Evolutionary conservation across 64 coral and sea anemone genomes (phyloP).

Genomic region (Cladopsammia gracilis): DNA sequence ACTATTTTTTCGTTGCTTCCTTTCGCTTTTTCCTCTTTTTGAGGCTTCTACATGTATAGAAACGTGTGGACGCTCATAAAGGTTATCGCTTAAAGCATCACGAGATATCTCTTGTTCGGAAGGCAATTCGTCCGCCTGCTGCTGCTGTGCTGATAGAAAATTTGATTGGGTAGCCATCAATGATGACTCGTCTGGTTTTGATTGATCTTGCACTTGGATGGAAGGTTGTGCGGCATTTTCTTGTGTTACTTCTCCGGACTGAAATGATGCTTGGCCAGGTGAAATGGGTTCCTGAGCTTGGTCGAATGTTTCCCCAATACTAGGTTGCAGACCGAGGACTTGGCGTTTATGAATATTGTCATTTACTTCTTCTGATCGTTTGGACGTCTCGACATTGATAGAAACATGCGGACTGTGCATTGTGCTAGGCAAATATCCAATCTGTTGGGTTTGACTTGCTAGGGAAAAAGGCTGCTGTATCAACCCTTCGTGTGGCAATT

Average conservation of each 20-base stretch:
- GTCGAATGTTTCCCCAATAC: not conserved
- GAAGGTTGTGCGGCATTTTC: not conserved
- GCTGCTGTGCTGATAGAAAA: not conserved
- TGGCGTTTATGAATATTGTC: conserved; percentile 13
- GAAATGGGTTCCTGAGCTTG: conserved; percentile 1
- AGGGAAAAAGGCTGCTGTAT: not conserved
- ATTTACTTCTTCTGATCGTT: conserved; percentile 2
- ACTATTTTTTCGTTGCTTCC: not conserved
- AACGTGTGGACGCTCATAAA: conserved; percentile 36
- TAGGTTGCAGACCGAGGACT: not conserved
- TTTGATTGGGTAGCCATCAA: not conserved
- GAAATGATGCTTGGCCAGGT: not conserved
- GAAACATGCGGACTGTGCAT: conserved; percentile 26
- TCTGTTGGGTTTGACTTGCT: not conserved
- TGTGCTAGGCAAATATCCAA: conserved; percentile 19
- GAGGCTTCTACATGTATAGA: conserved; percentile 66
- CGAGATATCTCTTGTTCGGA: not conserved
- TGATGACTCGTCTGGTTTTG: not conserved
- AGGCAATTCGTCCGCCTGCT: not conserved
- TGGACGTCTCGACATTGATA: conserved; percentile 39
- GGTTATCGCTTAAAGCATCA: not conserved
- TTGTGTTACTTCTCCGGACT: not conserved
- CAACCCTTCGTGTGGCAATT: conserved; percentile 50
- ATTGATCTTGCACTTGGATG: not conserved
- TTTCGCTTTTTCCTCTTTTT: conserved; percentile 53